Percentiles rank a stretch among this genome's conserved stretches.
Conservation (phyloP, 2,113 vertebrate genomes). For the Podarcis cretensis region DNA sequence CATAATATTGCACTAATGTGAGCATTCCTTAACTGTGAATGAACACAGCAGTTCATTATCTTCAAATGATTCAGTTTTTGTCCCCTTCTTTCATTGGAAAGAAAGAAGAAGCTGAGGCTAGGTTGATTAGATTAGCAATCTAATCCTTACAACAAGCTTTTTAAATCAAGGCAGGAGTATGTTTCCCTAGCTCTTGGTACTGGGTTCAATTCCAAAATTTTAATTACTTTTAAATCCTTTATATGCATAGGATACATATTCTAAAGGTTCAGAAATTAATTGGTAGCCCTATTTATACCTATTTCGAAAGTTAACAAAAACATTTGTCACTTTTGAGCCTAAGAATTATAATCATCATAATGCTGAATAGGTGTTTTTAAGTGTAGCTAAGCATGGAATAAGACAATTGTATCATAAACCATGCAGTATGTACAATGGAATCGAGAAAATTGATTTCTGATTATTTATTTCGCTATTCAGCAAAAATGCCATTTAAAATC, state of each 20-base stretch:
- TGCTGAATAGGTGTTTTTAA: not conserved
- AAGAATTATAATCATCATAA: not conserved
- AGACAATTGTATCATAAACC: not conserved
- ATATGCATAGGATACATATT: not conserved
- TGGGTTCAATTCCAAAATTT: not conserved
- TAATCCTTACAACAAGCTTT: not conserved
- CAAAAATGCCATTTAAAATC: slow-evolving; percentile 47
- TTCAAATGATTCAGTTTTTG: not conserved
- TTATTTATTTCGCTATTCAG: not conserved
- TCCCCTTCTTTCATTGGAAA: not conserved
- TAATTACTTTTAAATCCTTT: not conserved
- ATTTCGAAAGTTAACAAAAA: not conserved
- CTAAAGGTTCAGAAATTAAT: not conserved
- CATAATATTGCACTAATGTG: fast-evolving
- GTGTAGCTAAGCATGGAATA: not conserved
- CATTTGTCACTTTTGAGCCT: too few relatives aligned
- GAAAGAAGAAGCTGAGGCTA: not conserved
- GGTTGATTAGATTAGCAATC: not conserved
- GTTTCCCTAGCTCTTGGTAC: not conserved
- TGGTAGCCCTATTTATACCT: not conserved
- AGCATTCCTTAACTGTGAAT: not conserved
- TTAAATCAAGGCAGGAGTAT: not conserved
- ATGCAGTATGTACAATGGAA: not conserved
- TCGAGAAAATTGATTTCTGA: not conserved
- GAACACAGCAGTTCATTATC: not conserved